These are phyloP conservation scores for Thymallus thymallus DNA, from an alignment of 2,113 vertebrate genomes.

Conservation along the genomic window DNA sequence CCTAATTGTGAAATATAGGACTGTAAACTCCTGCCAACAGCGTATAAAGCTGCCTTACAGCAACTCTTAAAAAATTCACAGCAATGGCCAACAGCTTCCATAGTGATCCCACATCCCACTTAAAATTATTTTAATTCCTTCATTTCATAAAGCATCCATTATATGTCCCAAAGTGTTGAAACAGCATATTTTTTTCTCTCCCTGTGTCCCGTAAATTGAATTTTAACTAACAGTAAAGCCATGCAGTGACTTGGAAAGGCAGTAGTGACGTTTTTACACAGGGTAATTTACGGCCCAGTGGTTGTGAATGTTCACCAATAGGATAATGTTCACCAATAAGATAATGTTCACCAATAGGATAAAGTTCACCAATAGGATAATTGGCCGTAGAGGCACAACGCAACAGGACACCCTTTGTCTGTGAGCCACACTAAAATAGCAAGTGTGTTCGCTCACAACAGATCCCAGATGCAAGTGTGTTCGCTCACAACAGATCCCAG, in stretches of 20 bases:
- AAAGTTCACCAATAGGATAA: constrained; percentile 41
- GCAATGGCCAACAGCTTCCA: constrained; percentile 31
- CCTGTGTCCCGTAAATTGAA: constrained; percentile 43
- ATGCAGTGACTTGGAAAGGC: constrained; percentile 47
- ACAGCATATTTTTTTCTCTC: constrained; percentile 31
- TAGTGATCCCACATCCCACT: constrained; percentile 30
- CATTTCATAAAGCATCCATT: constrained; percentile 52
- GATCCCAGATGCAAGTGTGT: neutral
- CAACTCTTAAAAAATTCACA: constrained; percentile 37
- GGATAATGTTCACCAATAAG: too few species aligned
- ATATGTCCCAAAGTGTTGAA: constrained; percentile 47
- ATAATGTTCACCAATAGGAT: too few species aligned
- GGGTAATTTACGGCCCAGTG: constrained; percentile 48
- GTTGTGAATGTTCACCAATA: constrained; percentile 51
- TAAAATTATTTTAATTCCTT: constrained; percentile 11
- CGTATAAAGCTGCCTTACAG: constrained; percentile 15
- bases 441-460: too few species aligned
- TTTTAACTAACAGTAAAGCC: constrained; percentile 69
- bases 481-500: constrained; percentile 9
- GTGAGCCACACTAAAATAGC: constrained; percentile 2
- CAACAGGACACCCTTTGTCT: constrained; percentile 28
- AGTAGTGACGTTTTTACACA: constrained; percentile 60
- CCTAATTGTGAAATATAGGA: constrained; percentile 11
- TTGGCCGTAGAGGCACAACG: constrained; percentile 16
- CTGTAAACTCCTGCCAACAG: constrained; percentile 19